Evolutionary conservation across 2,888 invertebrate species (phyloP), one percentile per base, ranked within the genome.

Genomic region (Napeogenes sylphis): DNA sequence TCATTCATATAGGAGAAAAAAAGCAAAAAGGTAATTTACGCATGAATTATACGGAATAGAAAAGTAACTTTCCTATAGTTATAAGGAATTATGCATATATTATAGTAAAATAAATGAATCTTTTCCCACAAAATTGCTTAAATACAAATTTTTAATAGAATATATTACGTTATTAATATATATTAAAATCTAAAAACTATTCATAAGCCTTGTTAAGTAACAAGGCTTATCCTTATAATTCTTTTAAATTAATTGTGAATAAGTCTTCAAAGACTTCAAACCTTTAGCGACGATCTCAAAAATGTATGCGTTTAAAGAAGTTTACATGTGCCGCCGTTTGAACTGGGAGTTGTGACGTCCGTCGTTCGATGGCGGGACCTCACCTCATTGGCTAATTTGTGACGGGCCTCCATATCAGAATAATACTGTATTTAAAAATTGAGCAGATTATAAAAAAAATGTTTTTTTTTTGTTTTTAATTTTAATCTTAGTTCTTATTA

Each of bases 341-440:
- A 79, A 65, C 72, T 74, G 69, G 64, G 70, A 74, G 30, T 21
- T 51, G 30, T 51, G 14, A 21, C 30, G 51, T 51, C 10, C 42
- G 42, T 42, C 75, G 71, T 75, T 72, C 75, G 71, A 62, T 73
- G 74, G 74, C 75, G 73, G 72, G 72, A 71, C 61, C 72, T 64
- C 61, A 70, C 77, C 73, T 79, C 68, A 84, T 84, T 85, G 85
- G 85, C 67, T 75, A 72, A 72, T 68, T 61, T 67, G 70, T 68
- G 82, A 73, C 83, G 70, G 73, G 82, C 78, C 82, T 79, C 78
- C 79, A 71, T 70, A 65, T 56, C 55, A 14, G 42, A 53, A 61
- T 56, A 45, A 30, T n/a, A 33, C 12, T 45, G 45, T 32, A 56
- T 14, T 21, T 14, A 58, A 47, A n/a, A 33, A n/a, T 45, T 21